Evolutionary conservation across 2,888 invertebrate species (phyloP).

Genomic region (Isoperla grammatica): DNA sequence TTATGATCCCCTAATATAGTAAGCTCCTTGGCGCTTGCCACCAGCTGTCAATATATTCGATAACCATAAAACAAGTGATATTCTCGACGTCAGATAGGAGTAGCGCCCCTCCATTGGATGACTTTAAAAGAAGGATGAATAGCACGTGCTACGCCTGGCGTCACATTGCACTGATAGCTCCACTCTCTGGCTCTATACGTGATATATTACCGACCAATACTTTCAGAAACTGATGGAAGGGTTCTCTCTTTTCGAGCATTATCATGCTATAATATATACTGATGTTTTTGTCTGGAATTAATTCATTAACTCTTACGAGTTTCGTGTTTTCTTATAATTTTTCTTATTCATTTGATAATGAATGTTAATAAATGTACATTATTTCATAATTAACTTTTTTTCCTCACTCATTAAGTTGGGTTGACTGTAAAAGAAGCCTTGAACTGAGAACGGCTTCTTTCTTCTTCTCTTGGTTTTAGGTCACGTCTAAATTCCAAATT

Average conservation of each 20-base stretch:
- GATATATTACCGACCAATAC: conserved; percentile 14
- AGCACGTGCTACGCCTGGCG: conserved; percentile 9
- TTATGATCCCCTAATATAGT: neutral
- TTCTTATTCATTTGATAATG: too few relatives aligned
- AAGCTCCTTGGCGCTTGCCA: neutral
- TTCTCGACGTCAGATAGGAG: neutral
- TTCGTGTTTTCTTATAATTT: too few relatives aligned
- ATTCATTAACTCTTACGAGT: too few relatives aligned
- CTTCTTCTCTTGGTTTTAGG: neutral
- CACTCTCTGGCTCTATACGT: neutral
- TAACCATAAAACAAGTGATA: conserved; percentile 18
- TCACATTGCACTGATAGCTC: conserved; percentile 23
- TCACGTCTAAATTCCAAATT: neutral
- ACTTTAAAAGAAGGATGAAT: neutral
- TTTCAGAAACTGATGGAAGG: neutral
- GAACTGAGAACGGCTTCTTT: too few relatives aligned
- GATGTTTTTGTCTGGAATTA: too few relatives aligned
- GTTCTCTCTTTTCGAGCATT: neutral
- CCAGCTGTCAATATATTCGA: conserved; percentile 23
- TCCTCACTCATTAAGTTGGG: too few relatives aligned
- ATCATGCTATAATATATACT: too few relatives aligned
- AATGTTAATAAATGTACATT: too few relatives aligned
- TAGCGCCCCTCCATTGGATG: too few relatives aligned
- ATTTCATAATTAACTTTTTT: too few relatives aligned
- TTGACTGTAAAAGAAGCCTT: too few relatives aligned